phyloP scores from a whole-genome alignment of 2,113 vertebrate genomes.

The Dromaius novaehollandiae region DNA sequence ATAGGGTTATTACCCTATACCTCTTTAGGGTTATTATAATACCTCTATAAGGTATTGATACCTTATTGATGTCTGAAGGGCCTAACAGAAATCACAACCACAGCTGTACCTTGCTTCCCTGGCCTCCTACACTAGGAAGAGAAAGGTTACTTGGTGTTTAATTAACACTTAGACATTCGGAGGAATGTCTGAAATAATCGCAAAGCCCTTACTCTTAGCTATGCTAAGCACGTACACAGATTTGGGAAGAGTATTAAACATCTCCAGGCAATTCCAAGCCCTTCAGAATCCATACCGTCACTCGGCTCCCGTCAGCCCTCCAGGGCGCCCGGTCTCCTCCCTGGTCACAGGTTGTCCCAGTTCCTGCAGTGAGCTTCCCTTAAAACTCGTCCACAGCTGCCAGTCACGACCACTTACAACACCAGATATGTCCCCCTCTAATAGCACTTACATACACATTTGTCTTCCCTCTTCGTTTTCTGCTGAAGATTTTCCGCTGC shows the following conservation, averaged over 20 bases:
- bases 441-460: neutral
- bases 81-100: neutral
- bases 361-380: neutral
- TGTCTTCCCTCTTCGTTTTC: neutral
- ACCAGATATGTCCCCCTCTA: rapidly evolving
- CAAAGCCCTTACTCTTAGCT: neutral
- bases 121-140: neutral
- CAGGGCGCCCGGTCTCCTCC: neutral
- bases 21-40: too few species aligned
- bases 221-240: neutral
- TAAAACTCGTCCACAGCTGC: rapidly evolving
- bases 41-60: too few species aligned
- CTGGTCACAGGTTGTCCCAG: neutral
- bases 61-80: neutral
- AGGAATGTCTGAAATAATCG: neutral
- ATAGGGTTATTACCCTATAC: too few species aligned
- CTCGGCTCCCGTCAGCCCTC: neutral
- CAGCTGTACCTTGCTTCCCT: neutral
- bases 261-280: neutral
- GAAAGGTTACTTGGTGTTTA: neutral
- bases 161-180: neutral
- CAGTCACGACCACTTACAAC: neutral
- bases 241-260: neutral
- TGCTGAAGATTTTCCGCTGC: neutral
- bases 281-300: neutral